These are phyloP conservation scores for Hippolais icterina DNA, from an alignment of 2,113 vertebrate genomes.

Conservation along the genomic window DNA sequence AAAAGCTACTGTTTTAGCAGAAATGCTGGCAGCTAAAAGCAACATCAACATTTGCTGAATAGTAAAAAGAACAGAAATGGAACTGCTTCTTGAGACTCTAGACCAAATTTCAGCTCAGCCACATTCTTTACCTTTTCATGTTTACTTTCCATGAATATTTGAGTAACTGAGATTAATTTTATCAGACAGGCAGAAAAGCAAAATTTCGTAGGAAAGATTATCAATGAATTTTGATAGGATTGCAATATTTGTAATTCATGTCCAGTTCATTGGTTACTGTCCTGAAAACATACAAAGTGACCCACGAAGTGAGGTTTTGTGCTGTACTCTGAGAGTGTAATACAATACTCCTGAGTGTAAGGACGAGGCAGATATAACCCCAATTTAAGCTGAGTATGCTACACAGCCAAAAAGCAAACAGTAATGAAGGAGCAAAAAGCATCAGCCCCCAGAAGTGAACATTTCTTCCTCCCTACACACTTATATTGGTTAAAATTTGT, in stretches of 20 bases:
- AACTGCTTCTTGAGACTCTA: background rate
- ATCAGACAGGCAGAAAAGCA: background rate
- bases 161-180: background rate
- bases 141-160: constrained; percentile 37
- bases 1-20: constrained; percentile 2
- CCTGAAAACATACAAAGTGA: background rate
- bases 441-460: background rate
- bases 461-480: background rate
- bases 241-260: background rate
- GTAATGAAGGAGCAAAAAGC: background rate
- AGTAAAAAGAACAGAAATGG: background rate
- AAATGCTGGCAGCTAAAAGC: background rate
- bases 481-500: background rate
- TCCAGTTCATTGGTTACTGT: background rate
- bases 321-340: background rate
- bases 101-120: background rate
- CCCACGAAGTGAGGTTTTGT: background rate
- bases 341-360: background rate
- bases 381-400: background rate
- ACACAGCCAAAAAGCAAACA: background rate
- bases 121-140: background rate
- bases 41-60: background rate
- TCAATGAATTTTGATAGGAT: background rate
- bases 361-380: background rate
- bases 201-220: background rate